phyloP scores from a whole-genome alignment of 2,888 invertebrate species.

The Pyralis farinalis region DNA sequence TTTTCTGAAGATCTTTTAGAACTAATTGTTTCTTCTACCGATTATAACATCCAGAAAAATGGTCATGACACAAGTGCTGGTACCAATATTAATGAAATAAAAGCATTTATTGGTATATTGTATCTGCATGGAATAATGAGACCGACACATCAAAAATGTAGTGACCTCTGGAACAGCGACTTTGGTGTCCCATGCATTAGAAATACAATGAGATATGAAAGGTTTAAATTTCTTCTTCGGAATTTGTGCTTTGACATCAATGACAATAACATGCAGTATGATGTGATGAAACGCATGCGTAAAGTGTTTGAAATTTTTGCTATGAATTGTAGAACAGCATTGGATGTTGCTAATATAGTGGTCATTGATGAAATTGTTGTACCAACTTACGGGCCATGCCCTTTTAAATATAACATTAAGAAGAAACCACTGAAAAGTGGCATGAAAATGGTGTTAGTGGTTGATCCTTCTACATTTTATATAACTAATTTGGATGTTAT shows the following conservation, averaged over 20 bases:
- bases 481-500: slow-evolving; percentile 66
- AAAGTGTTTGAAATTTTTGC: slow-evolving; percentile 70
- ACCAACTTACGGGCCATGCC: slow-evolving; percentile 66
- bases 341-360: slow-evolving; percentile 46
- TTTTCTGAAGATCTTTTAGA: slow-evolving; percentile 65
- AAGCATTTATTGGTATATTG: slow-evolving; percentile 62
- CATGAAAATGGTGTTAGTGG: slow-evolving; percentile 60
- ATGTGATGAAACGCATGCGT: slow-evolving; percentile 62
- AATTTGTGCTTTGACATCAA: slow-evolving; percentile 57
- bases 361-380: slow-evolving; percentile 68
- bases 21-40: slow-evolving; percentile 60
- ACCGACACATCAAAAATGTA: slow-evolving; percentile 55
- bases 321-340: slow-evolving; percentile 61
- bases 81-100: slow-evolving; percentile 56
- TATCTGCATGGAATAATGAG: slow-evolving; percentile 68
- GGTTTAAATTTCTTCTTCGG: slow-evolving; percentile 60
- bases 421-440: slow-evolving; percentile 57
- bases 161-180: slow-evolving; percentile 61
- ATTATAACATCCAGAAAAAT: slow-evolving; percentile 50
- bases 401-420: slow-evolving; percentile 62
- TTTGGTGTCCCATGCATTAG: slow-evolving; percentile 51
- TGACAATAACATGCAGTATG: slow-evolving; percentile 45
- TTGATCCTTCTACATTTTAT: slow-evolving; percentile 65
- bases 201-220: slow-evolving; percentile 54
- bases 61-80: slow-evolving; percentile 25